Evolutionary conservation across 2,113 vertebrate species (phyloP), one percentile per base, ranked within the genome.

Genomic region (Chloroceryle aenea): DNA sequence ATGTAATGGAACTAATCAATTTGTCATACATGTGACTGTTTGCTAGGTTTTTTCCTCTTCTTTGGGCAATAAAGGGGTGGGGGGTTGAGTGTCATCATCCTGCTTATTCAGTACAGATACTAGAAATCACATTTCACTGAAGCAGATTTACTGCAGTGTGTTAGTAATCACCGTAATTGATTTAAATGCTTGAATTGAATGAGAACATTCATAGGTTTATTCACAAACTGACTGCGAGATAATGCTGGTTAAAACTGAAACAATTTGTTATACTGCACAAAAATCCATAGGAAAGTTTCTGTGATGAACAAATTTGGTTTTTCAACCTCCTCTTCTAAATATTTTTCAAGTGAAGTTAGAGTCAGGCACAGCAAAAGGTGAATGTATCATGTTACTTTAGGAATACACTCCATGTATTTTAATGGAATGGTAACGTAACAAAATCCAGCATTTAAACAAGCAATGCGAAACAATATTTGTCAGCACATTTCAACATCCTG

Each of bases 151-250:
- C 45, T 81, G 32, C 38, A 62, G 38, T 53, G 58, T 66, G 58
- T 89, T 79, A 79, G 43, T 61, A 83, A 48, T 88, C 10, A 76
- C 30, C 50, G 30, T 66, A 94, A 90, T 95, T 90, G 8, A 91
- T 95, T 93, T 83, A 79, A 96, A 85, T 69, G 71, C 82, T 85
- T 69, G 50, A 83, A 66, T 76, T 83, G 36, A 38, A 58, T 42
- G 48, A 85, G 62, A 79, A n/a, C 10, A 29, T 50, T 73, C 36
- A 58, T 15, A 45, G 68, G 52, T 85, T 50, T 88, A 29, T 87
- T 74, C 48, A 52, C 45, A 7, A 88, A 66, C 10, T 85, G 58
- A 8, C 59, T 83, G 63, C 30, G 88, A 76, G 45, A 45, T 66
- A 87, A 62, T 1, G 1, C 27, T 69, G 48, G 22, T 82, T 76